Conservation (phyloP, 2,113 vertebrate species). For the Scolopax mira region DNA sequence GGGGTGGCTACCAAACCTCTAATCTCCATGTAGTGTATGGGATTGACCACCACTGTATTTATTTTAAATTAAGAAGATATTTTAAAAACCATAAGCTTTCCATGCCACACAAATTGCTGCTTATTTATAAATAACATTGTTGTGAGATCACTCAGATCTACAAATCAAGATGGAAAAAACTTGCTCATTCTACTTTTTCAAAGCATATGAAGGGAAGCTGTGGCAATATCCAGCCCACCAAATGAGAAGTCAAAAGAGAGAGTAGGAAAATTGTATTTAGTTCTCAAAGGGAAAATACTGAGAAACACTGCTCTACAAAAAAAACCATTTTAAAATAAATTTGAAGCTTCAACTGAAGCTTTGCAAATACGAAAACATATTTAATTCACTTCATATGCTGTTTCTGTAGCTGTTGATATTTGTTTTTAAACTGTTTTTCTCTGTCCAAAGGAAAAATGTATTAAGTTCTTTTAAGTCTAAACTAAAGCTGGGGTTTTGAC, state of each 20-base stretch:
- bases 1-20: not conserved
- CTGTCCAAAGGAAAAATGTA: not conserved
- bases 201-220: not conserved
- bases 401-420: not conserved
- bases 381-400: not conserved
- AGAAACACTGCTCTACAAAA: not conserved
- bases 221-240: not conserved
- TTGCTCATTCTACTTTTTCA: not conserved
- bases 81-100: not conserved
- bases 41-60: not conserved
- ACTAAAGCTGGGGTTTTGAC: not conserved
- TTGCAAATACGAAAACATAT: not conserved
- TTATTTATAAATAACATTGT: not conserved
- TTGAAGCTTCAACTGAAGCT: not conserved
- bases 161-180: not conserved
- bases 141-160: not conserved
- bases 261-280: not conserved
- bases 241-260: not conserved
- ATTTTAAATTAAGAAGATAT: not conserved
- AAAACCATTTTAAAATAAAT: not conserved
- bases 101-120: not conserved
- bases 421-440: not conserved
- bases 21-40: not conserved
- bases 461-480: not conserved
- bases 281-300: not conserved